These are phyloP conservation scores for Tyto alba DNA, from an alignment of 2,113 vertebrate species.

Conservation along the genomic window DNA sequence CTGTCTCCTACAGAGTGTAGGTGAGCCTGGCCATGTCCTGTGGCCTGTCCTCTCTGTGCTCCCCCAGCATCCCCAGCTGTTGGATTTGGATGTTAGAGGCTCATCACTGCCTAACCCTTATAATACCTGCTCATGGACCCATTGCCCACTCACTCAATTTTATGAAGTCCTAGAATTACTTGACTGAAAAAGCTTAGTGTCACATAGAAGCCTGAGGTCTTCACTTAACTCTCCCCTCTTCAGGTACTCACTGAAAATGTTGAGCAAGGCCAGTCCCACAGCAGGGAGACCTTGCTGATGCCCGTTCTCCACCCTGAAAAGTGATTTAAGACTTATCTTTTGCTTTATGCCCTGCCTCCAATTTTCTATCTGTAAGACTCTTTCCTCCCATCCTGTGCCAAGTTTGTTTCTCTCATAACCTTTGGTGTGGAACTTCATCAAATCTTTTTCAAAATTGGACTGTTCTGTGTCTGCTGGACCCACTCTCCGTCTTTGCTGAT, in stretches of 20 bases:
- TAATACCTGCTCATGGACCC: neutral
- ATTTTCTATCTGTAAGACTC: neutral
- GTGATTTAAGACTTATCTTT: neutral
- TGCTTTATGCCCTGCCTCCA: neutral
- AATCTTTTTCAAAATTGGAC: neutral
- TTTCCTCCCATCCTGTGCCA: neutral
- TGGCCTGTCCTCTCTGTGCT: rapidly evolving
- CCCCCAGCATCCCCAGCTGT: neutral
- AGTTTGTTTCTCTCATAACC: neutral
- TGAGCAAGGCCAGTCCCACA: neutral
- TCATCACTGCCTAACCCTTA: neutral
- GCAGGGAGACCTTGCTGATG: neutral
- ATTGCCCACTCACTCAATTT: neutral
- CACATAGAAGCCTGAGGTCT: neutral
- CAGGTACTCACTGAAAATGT: neutral
- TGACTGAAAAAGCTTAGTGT: neutral
- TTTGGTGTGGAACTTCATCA: neutral
- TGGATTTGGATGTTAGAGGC: neutral
- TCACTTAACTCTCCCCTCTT: neutral
- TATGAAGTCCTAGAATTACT: neutral
- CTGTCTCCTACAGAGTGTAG: neutral
- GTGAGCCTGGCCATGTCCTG: neutral
- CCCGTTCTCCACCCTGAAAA: neutral
- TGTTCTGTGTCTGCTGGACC: neutral
- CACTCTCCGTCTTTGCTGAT: neutral